Base-by-base conservation (phyloP, 2,113 vertebrate genomes). In the Myiagra hebetior region DNA sequence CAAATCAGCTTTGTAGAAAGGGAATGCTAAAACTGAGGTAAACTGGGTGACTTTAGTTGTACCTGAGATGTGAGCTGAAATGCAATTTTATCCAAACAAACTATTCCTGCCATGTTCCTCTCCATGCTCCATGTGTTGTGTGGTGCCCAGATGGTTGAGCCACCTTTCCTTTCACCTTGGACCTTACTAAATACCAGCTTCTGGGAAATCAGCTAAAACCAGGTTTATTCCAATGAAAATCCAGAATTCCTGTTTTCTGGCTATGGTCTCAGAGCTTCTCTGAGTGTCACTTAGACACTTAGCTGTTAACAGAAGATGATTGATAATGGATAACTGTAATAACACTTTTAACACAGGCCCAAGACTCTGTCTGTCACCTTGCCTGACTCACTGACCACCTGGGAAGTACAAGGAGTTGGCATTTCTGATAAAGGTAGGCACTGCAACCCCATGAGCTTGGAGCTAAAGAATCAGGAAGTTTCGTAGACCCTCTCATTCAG, bases 311-410 rank as follows among this genome's bases (percentile, higher is more conserved):
- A 57, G 56, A 8, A n/a, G 39, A 41, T 41, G 64, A 13, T 19
- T 89, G 26, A 35, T 27, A 47, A 31, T 46, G 14, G 23, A 16
- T 69, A 69, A 69, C 62, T 67, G 22, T 23, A 9, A 63, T 81
- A 33, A 95, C 6, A 30, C 81, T 96, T 96, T 69, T 64, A 67
- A 74, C 96, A 84, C 50, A 98, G 98, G 23, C 85, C 15, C 16
- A 91, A 97, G 72, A 60, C 74, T 1, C 22, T 99, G 69, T 93
- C 41, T 13, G 27, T 98, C 67, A 89, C 35, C 47, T 94, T 99
- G 18, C 99, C 99, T 15, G 99, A 99, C 96, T 99, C 99, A 18
- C 97, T 99, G 41, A 99, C 99, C 56, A 99, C 99, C 31, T 99
- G 99, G 99, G 98, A 99, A 96, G 57, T 99, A 41, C 98, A 97